These are phyloP conservation scores for Pammene fasciana DNA, from an alignment of 2,888 invertebrate species.

Conservation along the genomic window DNA sequence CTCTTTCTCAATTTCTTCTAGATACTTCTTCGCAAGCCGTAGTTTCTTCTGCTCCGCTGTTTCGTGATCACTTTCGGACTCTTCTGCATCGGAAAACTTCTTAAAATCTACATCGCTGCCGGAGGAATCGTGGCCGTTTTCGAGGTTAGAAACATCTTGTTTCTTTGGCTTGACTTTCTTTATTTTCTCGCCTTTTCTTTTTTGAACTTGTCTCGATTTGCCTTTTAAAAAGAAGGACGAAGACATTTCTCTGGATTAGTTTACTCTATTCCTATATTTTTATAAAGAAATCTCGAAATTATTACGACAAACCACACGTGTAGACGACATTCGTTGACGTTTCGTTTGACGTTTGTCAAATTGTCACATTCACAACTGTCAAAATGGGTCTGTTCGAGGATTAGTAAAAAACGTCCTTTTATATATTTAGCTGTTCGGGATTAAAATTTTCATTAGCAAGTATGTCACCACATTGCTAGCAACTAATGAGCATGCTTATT, in stretches of 20 bases:
- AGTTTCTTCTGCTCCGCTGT: conserved; percentile 96
- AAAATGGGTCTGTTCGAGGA: conserved; percentile 8
- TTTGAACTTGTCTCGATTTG: conserved; percentile 80
- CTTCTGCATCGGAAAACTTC: conserved; percentile 77
- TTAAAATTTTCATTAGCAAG: no score
- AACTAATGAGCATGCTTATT: no score
- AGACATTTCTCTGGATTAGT: conserved; percentile 67
- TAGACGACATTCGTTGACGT: conserved; percentile 21
- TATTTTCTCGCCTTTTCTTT: conserved; percentile 79
- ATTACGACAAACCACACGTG: conserved; percentile 26
- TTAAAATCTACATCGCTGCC: conserved; percentile 86
- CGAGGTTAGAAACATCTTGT: conserved; percentile 68
- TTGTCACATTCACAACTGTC: conserved; percentile 7
- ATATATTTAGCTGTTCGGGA: not conserved
- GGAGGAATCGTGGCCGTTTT: conserved; percentile 85
- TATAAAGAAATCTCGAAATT: conserved; percentile 9
- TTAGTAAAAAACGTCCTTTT: not conserved
- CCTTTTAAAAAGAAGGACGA: conserved; percentile 85
- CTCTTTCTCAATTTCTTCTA: conserved; percentile 93
- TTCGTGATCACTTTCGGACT: conserved; percentile 87
- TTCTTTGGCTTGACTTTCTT: conserved; percentile 70
- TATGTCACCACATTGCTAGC: no score
- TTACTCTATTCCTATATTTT: conserved; percentile 3
- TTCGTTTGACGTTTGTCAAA: not conserved
- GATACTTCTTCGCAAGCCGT: conserved; percentile 93